These are phyloP conservation scores for Zaprionus africanus DNA, from an alignment of 1,140 invertebrate genomes.

Conservation along the genomic window DNA sequence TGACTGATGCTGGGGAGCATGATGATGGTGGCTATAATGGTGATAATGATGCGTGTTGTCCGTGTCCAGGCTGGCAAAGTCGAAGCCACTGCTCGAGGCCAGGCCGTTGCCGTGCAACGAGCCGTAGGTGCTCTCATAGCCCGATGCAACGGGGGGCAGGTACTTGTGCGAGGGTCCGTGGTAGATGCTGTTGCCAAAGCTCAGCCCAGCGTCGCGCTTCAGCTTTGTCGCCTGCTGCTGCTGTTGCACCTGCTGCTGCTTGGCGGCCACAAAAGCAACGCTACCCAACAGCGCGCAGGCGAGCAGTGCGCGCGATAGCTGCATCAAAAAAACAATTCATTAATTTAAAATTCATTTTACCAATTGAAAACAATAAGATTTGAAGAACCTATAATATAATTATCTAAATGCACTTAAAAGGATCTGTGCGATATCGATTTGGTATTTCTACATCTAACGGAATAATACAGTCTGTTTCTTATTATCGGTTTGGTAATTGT, in stretches of 20 bases:
- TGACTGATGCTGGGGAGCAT: slow-evolving; percentile 21
- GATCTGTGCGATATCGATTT: not conserved
- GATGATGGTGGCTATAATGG: slow-evolving; percentile 19
- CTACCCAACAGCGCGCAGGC: slow-evolving; percentile 18
- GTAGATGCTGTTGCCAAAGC: slow-evolving; percentile 53
- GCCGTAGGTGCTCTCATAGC: slow-evolving; percentile 52
- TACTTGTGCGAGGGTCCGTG: slow-evolving; percentile 75
- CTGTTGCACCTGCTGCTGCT: slow-evolving; percentile 8
- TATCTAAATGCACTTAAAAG: not conserved
- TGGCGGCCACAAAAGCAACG: slow-evolving; percentile 21
- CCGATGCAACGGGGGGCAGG: slow-evolving; percentile 45
- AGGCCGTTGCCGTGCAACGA: slow-evolving; percentile 48
- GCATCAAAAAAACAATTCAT: slow-evolving; percentile 12
- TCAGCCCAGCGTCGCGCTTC: slow-evolving; percentile 49
- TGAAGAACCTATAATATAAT: not conserved
- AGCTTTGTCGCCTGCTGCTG: slow-evolving; percentile 18
- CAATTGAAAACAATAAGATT: not conserved
- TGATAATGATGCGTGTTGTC: slow-evolving; percentile 25
- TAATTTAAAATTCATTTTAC: not conserved
- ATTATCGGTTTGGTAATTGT: not conserved
- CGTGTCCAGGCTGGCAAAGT: slow-evolving; percentile 52
- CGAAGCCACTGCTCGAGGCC: slow-evolving; percentile 49
- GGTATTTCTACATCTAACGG: not conserved
- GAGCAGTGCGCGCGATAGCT: slow-evolving; percentile 12
- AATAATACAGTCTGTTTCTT: not conserved